A percentile compares a stretch with the other conserved stretches of the same genome.
These are phyloP conservation scores for Gerris lacustris DNA, from an alignment of 2,888 invertebrate species.

Conservation along the genomic window DNA sequence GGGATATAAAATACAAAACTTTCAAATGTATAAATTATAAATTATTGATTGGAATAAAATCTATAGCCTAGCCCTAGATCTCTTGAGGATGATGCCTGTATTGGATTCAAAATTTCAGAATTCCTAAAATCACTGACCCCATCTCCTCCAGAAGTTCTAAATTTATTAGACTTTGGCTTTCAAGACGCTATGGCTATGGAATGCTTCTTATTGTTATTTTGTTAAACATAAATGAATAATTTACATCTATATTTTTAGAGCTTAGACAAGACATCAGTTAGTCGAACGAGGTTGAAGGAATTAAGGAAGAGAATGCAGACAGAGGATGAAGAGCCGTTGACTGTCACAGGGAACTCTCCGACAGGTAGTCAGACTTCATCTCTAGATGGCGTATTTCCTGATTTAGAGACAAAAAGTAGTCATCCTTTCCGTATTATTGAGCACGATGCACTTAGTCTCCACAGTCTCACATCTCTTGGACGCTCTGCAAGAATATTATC, in stretches of 20 bases:
- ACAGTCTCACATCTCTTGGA: conserved; percentile 78
- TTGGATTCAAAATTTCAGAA: too few species aligned
- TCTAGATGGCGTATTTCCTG: conserved; percentile 61
- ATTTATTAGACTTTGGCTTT: too few species aligned
- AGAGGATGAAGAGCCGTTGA: conserved; percentile 63
- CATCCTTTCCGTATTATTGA: conserved; percentile 79
- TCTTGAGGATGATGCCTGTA: too few species aligned
- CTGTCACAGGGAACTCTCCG: conserved; percentile 44
- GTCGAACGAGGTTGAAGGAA: conserved; percentile 68
- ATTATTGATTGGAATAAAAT: too few species aligned
- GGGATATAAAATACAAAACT: too few species aligned
- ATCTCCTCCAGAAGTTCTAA: too few species aligned
- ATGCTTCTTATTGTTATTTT: too few species aligned
- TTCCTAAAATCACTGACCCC: too few species aligned
- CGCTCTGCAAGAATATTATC: conserved; percentile 68
- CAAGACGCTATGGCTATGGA: too few species aligned
- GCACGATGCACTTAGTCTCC: conserved; percentile 73
- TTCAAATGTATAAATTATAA: too few species aligned
- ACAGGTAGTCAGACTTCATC: conserved; percentile 66
- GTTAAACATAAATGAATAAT: too few species aligned
- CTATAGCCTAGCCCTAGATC: too few species aligned
- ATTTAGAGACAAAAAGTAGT: conserved; percentile 40
- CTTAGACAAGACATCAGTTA: conserved; percentile 31
- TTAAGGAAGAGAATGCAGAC: conserved; percentile 73
- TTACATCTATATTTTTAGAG: not conserved